Conservation (phyloP, 2,797 vertebrate genomes). For the Pangasius djambal region DNA sequence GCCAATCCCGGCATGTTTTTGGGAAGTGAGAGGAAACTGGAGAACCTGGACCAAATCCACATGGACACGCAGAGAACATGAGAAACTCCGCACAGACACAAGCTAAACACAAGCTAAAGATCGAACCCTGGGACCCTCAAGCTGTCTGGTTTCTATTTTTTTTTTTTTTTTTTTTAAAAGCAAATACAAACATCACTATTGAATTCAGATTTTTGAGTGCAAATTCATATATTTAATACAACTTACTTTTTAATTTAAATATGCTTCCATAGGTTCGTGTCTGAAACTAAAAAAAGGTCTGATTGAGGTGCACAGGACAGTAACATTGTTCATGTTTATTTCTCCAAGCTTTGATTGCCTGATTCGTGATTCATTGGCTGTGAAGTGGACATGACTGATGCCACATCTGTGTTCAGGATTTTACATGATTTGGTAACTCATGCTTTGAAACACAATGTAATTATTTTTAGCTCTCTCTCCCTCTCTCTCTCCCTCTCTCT, state of each 20-base stretch:
- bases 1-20: neutral
- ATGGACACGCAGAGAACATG: neutral
- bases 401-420: neutral
- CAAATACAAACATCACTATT: neutral
- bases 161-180: neutral
- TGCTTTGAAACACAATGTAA: neutral
- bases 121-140: neutral
- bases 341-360: neutral
- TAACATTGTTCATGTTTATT: neutral
- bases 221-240: neutral
- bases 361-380: neutral
- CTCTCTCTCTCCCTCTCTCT: conserved; percentile 5
- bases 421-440: neutral
- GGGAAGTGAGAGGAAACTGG: neutral
- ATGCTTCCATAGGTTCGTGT: neutral
- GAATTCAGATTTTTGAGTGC: neutral
- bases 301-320: neutral
- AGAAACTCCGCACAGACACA: neutral
- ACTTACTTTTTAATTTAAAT: neutral
- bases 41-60: neutral
- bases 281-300: neutral
- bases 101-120: neutral
- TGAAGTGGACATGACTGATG: neutral
- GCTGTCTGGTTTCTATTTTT: neutral
- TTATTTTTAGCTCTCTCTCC: conserved; percentile 1